A percentile compares a stretch with the other conserved stretches of the same genome.
Conservation (phyloP, 2,888 invertebrate genomes). For the Bugulina stolonifera region DNA sequence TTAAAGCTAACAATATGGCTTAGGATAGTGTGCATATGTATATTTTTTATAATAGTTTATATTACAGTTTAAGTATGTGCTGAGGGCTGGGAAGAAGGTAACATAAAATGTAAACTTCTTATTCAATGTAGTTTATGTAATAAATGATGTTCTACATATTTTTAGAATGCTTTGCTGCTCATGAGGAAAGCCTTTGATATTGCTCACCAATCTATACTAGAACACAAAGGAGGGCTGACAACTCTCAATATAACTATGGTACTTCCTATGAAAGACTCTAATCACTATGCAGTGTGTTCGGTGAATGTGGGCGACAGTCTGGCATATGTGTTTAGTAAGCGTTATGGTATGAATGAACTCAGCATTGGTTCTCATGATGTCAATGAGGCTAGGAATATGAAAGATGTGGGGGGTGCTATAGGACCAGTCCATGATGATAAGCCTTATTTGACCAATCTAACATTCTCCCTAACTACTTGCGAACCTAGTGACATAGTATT, state of each 20-base stretch:
- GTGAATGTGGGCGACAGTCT: conserved; percentile 84
- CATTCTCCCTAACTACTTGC: conserved; percentile 73
- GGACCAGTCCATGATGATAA: conserved; percentile 78
- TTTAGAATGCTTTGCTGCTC: conserved; percentile 68
- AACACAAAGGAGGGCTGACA: conserved; percentile 68
- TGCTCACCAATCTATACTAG: conserved; percentile 75
- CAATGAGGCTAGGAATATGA: conserved; percentile 74
- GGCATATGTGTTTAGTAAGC: conserved; percentile 72
- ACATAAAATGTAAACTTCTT: too few relatives aligned
- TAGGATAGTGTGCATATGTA: too few relatives aligned
- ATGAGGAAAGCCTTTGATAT: conserved; percentile 74
- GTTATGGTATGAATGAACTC: conserved; percentile 74
- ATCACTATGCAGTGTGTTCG: conserved; percentile 65
- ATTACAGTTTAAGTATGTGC: too few relatives aligned
- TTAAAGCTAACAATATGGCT: too few relatives aligned
- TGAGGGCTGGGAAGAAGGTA: too few relatives aligned
- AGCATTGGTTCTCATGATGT: conserved; percentile 75
- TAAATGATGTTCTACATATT: too few relatives aligned
- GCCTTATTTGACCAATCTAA: conserved; percentile 79
- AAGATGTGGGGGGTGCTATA: conserved; percentile 79
- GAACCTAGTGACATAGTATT: conserved; percentile 77
- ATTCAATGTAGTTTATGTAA: too few relatives aligned
- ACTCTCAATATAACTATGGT: conserved; percentile 76
- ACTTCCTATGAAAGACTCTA: conserved; percentile 54
- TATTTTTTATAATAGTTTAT: too few relatives aligned